Base-by-base conservation (phyloP, 1,140 invertebrate genomes). In the Sycophila sp. region DNA sequence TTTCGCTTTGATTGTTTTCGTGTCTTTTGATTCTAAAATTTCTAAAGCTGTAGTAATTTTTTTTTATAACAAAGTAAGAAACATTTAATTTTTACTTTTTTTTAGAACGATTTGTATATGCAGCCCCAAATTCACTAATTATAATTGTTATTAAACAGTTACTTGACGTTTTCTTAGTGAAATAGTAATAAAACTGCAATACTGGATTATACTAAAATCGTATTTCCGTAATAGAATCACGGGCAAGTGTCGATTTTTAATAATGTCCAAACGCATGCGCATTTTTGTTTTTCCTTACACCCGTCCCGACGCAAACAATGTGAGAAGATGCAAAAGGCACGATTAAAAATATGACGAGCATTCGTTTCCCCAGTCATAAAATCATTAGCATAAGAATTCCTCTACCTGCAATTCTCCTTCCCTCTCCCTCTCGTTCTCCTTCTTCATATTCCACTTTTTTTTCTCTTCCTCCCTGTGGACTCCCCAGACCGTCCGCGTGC, bases 301-400 rank as follows among this genome's bases (percentile, higher is more conserved):
- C 1, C 15, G 47, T 2, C 5, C 13, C 4, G 32, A 62, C n/a
- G 40, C 55, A 66, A 60, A 71, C 69, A 71, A 71, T 66, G 32
- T 19, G 55, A 60, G 69, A 66, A 66, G 63, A 71, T 79, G 81
- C 77, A 83, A 85, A 82, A 81, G 76, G 73, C 78, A 78, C 80
- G 84, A 86, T 85, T 85, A 85, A 84, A 85, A 86, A 86, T 86
- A 86, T 86, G 85, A 86, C 80, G 83, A 85, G 82, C 80, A 84
- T 86, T 86, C 84, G 83, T 86, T 86, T 85, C 82, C 84, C 84
- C 79, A 80, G 83, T 86, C 85, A 85, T 86, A 86, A 85, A 86
- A 85, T 86, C 82, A 86, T 86, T 86, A 86, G 85, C 85, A 86
- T 86, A 86, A 86, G 83, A 86, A 86, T 86, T 86, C 79, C 75